Conservation (phyloP, 2,797 vertebrate genomes). For the Rallus crepitans region DNA sequence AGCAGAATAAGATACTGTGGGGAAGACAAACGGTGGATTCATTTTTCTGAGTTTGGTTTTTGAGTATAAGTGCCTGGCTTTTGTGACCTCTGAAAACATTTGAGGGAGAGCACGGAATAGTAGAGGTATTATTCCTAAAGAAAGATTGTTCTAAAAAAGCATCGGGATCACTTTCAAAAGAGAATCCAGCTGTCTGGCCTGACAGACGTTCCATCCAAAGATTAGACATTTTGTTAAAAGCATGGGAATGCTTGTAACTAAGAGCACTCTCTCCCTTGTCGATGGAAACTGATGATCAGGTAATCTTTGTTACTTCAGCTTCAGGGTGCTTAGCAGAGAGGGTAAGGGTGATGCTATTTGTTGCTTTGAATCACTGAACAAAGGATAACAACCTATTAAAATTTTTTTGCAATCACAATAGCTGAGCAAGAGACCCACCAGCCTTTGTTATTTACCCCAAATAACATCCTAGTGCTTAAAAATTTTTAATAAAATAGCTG, state of each 20-base stretch:
- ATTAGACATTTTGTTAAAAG: neutral
- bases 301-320: neutral
- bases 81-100: neutral
- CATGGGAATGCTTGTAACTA: neutral
- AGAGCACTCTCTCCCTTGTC: neutral
- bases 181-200: neutral
- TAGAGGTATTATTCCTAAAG: neutral
- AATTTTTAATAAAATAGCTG: neutral
- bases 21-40: neutral
- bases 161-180: neutral
- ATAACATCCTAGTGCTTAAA: neutral
- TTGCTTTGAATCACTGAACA: neutral
- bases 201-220: neutral
- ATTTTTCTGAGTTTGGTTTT: neutral
- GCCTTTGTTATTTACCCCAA: neutral
- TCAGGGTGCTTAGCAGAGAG: neutral
- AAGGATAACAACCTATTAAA: neutral
- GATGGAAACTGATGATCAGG: neutral
- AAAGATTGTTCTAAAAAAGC: neutral
- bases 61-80: neutral
- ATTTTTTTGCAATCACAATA: neutral
- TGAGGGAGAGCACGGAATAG: neutral
- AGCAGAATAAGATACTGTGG: neutral
- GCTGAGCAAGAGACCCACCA: neutral
- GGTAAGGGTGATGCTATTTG: neutral